Evolutionary conservation across 2,797 vertebrate species (phyloP).

Genomic region (Cuculus canorus): DNA sequence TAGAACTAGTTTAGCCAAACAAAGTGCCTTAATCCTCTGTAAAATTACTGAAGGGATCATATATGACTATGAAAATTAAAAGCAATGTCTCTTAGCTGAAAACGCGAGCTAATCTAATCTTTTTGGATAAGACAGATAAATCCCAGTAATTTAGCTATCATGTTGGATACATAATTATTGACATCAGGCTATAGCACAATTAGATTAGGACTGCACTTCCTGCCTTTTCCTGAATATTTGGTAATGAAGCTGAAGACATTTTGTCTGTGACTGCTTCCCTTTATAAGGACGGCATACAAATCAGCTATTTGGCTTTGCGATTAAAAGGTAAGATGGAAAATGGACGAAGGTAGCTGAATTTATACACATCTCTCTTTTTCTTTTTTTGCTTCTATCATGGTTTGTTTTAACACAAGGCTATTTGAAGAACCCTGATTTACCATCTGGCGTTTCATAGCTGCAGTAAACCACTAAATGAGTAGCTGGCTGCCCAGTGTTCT

Average conservation of each 20-base stretch:
- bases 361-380: background rate
- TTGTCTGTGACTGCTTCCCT: constrained; percentile 33
- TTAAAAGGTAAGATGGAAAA: constrained; percentile 58
- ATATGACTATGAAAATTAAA: background rate
- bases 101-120: constrained; percentile 58
- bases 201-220: constrained; percentile 60
- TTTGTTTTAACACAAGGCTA: background rate
- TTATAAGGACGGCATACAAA: constrained; percentile 20
- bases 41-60: background rate
- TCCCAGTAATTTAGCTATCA: constrained; percentile 64
- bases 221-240: constrained; percentile 49
- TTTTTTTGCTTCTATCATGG: background rate
- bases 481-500: background rate
- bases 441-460: background rate
- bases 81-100: constrained; percentile 13
- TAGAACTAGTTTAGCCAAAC: background rate
- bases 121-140: constrained; percentile 48
- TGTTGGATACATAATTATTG: constrained; percentile 62
- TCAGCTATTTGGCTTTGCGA: constrained; percentile 55
- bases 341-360: constrained; percentile 1
- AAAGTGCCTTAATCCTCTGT: background rate
- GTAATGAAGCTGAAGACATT: constrained; percentile 48
- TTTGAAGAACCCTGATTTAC: background rate
- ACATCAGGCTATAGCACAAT: constrained; percentile 62
- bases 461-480: background rate